Conservation (phyloP, 30 jellyfish, hydroid and myxozoan species). For the Chrysaora quinquecirrha region DNA sequence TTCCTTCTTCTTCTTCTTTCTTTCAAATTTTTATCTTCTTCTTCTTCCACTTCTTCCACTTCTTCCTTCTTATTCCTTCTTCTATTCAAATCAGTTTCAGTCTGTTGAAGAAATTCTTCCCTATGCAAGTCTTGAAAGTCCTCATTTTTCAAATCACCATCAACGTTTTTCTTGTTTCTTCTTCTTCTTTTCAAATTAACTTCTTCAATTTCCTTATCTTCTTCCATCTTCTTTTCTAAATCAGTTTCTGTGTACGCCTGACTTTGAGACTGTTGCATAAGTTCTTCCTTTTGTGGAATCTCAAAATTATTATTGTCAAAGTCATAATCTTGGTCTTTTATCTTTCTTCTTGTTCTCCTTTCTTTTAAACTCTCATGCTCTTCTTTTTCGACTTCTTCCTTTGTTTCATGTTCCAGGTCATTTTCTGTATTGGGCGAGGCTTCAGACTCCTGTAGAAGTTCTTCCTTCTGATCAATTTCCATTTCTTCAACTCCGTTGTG, state of each 20-base stretch:
- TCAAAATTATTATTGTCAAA: too few species aligned
- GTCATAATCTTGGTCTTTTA: neutral
- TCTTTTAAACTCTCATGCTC: constrained; percentile 1
- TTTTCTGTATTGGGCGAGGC: too few species aligned
- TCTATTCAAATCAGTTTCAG: neutral
- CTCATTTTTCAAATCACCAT: neutral
- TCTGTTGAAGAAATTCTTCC: too few species aligned
- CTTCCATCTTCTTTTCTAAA: neutral
- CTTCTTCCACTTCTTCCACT: neutral
- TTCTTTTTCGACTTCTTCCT: neutral
- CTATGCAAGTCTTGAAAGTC: too few species aligned
- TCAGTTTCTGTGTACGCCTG: neutral
- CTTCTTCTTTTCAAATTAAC: neutral
- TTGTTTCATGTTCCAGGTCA: neutral
- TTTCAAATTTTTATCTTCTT: neutral
- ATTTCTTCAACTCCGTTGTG: neutral
- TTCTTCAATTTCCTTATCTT: neutral
- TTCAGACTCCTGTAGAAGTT: neutral
- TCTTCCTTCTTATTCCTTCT: neutral
- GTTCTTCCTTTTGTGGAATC: neutral
- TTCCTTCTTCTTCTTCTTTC: constrained; percentile 6
- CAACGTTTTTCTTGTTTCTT: neutral
- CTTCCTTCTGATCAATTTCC: neutral
- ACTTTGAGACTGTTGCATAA: neutral
- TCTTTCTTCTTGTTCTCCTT: neutral